A percentile compares a stretch with the other conserved stretches of the same genome.
Conservation (phyloP, 2,113 vertebrate genomes). For the Thamnophis sirtalis region DNA sequence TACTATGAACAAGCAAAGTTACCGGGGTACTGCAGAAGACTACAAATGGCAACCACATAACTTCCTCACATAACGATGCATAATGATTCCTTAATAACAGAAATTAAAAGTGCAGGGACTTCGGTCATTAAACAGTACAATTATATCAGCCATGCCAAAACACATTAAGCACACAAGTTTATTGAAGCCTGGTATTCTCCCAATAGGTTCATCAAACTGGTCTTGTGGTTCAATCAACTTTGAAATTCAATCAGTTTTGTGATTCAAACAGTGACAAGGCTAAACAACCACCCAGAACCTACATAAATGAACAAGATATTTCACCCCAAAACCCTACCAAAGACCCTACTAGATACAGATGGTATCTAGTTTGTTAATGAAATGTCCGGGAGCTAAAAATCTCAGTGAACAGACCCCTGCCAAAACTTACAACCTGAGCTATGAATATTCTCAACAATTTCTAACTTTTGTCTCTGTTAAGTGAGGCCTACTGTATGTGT, state of each 20-base stretch:
- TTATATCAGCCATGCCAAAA: neutral
- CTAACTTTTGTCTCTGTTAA: neutral
- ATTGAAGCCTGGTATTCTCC: too few species aligned
- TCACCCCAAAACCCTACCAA: neutral
- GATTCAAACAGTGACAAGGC: neutral
- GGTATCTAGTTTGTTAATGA: neutral
- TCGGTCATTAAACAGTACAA: neutral
- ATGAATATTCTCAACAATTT: neutral
- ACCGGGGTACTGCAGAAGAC: neutral
- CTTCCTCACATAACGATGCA: neutral
- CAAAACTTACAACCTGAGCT: neutral
- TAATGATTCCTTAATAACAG: neutral
- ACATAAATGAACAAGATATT: neutral
- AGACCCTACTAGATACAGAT: too few species aligned
- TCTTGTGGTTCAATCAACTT: too few species aligned
- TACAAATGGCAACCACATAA: neutral
- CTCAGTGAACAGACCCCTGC: neutral
- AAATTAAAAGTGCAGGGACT: too few species aligned
- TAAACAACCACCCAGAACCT: neutral
- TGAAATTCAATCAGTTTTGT: neutral
- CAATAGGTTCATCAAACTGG: too few species aligned
- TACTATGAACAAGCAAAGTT: neutral
- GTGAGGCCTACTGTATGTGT: neutral
- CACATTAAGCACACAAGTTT: too few species aligned
- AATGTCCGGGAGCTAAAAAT: neutral